phyloP scores from a whole-genome alignment of 2,888 invertebrate genomes.

The Drosophila melanosoma region DNA sequence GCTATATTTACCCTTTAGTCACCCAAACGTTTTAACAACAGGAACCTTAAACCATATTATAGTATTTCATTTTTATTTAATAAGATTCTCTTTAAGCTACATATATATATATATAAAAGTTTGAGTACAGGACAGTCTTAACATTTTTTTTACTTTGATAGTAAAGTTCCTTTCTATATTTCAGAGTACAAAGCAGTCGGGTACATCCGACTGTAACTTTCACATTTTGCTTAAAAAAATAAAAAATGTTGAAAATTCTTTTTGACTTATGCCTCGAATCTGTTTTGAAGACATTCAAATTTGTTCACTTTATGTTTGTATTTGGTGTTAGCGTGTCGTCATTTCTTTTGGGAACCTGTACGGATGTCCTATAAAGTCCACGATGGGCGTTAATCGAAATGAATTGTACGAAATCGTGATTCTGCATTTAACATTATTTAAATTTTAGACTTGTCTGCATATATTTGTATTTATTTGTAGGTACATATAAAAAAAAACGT shows the following conservation, averaged over 20 bases:
- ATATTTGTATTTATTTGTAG: background rate
- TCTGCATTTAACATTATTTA: conserved; percentile 70
- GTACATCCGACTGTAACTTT: background rate
- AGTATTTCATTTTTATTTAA: no score
- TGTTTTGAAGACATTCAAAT: conserved; percentile 14
- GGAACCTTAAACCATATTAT: background rate
- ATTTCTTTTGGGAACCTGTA: conserved; percentile 33
- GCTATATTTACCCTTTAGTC: background rate
- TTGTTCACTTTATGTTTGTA: conserved; percentile 52
- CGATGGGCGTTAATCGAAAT: conserved; percentile 61
- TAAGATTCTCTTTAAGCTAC: no score
- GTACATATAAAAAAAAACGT: conserved; percentile 14
- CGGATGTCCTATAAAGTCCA: conserved; percentile 36
- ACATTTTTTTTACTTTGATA: background rate
- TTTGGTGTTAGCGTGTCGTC: conserved; percentile 58
- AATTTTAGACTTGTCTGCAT: conserved; percentile 46
- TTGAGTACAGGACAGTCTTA: background rate
- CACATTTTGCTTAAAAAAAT: conserved; percentile 1
- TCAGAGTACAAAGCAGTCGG: background rate
- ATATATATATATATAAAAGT: background rate
- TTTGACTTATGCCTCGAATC: conserved; percentile 17
- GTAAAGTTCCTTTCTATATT: background rate
- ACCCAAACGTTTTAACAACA: background rate
- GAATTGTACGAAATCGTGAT: conserved; percentile 70
- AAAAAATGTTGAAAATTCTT: conserved; percentile 30